A percentile compares a stretch with the other conserved stretches of the same genome.
Conservation (phyloP, 2,888 invertebrate species). For the Scelioninae gen. 1 region DNA sequence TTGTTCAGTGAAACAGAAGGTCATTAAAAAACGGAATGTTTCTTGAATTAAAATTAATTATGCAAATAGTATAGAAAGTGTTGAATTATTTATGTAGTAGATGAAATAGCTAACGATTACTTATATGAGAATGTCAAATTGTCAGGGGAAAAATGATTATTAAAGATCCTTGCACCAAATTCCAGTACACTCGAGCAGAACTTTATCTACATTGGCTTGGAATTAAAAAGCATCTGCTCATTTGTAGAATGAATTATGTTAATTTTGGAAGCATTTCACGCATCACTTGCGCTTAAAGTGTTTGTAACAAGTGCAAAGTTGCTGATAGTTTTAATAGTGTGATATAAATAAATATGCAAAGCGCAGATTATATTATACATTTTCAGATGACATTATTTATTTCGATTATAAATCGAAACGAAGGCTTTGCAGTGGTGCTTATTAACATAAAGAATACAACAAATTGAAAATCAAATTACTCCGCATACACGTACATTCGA, state of each 20-base stretch:
- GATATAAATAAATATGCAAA: slow-evolving; percentile 18
- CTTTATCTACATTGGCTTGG: neutral
- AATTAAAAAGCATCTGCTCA: slow-evolving; percentile 4
- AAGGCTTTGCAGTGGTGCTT: neutral
- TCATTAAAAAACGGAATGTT: too few relatives aligned
- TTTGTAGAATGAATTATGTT: slow-evolving; percentile 14
- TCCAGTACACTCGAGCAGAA: neutral
- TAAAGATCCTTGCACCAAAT: neutral
- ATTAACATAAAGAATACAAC: slow-evolving; percentile 8
- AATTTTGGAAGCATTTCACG: slow-evolving; percentile 27
- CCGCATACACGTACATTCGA: neutral
- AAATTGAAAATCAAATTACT: neutral
- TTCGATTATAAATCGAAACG: neutral
- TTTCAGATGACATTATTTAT: neutral
- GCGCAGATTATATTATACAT: neutral
- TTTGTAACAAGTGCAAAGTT: slow-evolving; percentile 14
- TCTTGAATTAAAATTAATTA: neutral
- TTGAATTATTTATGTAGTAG: neutral
- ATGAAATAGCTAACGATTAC: too few relatives aligned
- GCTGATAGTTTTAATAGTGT: slow-evolving; percentile 6
- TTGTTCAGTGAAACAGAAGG: neutral
- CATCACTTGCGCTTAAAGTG: slow-evolving; percentile 14
- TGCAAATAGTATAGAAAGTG: neutral
- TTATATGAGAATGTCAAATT: too few relatives aligned
- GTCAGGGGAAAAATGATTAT: neutral